Evolutionary conservation across 2,888 invertebrate genomes (phyloP), one percentile per base, ranked within the genome.

Genomic region (Amiota communis): DNA sequence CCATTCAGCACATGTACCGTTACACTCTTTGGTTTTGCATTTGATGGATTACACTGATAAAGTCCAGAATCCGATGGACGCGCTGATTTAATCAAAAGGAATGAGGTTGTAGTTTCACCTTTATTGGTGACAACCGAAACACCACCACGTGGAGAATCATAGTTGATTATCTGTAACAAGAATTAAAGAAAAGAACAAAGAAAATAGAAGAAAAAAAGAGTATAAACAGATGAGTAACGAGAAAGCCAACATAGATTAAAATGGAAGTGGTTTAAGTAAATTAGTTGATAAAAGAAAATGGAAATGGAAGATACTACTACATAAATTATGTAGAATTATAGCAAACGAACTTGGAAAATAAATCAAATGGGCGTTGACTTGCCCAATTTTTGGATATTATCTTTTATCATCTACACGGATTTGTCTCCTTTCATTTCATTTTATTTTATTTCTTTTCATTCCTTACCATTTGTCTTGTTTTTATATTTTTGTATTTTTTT

Each of bases 41-140:
- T 97, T 91, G 97, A 96, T 87, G 97, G 97, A 92, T 96, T 96
- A 91, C 97, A 97, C 90, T 96, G 95, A 91, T 97, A 97, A 87
- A 94, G 95, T 85, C 97, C 97, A 71, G 96, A 96, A 90, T 97
- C 97, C 69, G 95, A 92, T 74, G 96, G 95, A 88, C 93, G 92
- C 72, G 97, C 97, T 89, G 94, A 94, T 91, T 96, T 96, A 87
- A 97, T 96, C 84, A 97, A 92, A 81, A 97, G 92, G 90, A 96
- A 96, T 81, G 97, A 97, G 80, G 95, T 95, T 78, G 97, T 97
- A 72, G 95, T 96, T 90, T 96, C 96, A 72, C 97, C 96, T 88
- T 96, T 95, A 90, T 96, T 96, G 74, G 96, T 97, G 80, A 97
- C 95, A 74, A 97, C 96, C 76, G 96, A 96, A 70, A 97, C 96